Percentiles rank a stretch among this genome's conserved stretches.
Evolutionary conservation across 2,113 vertebrate genomes (phyloP).

Genomic region (Phyllopteryx taeniolatus): DNA sequence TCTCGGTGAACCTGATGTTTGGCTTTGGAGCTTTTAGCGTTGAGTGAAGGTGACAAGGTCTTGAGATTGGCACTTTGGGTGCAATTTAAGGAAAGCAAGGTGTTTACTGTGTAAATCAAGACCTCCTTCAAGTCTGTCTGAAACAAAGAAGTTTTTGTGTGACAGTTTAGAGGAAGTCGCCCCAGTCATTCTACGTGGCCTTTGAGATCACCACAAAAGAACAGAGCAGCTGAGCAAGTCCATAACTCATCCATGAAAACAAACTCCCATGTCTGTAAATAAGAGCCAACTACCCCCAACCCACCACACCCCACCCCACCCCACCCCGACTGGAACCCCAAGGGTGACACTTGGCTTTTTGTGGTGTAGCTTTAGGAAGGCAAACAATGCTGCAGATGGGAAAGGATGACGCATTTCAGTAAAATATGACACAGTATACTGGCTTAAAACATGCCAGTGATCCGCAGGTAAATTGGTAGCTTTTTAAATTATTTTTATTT

Average conservation of each 20-base stretch:
- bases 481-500: slow-evolving; percentile 4
- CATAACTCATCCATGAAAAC: slow-evolving; percentile 75
- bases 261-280: slow-evolving; percentile 74
- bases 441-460: slow-evolving; percentile 15
- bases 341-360: slow-evolving; percentile 57
- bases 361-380: slow-evolving; percentile 56
- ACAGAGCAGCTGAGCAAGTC: slow-evolving; percentile 69
- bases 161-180: slow-evolving; percentile 57
- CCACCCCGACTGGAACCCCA: slow-evolving; percentile 28
- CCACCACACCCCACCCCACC: too few relatives aligned
- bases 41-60: slow-evolving; percentile 36
- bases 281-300: slow-evolving; percentile 52
- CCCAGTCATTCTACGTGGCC: slow-evolving; percentile 49
- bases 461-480: not conserved
- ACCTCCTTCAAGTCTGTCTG: slow-evolving; percentile 45
- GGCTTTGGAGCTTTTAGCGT: slow-evolving; percentile 51
- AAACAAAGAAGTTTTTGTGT: slow-evolving; percentile 70
- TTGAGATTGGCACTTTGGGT: slow-evolving; percentile 42
- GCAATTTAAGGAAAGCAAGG: slow-evolving; percentile 17
- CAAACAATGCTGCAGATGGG: slow-evolving; percentile 51
- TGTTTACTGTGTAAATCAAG: slow-evolving; percentile 51
- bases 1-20: slow-evolving; percentile 37
- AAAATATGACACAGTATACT: not conserved
- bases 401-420: slow-evolving; percentile 16
- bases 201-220: slow-evolving; percentile 74